These are phyloP conservation scores for Nothobranchius kuhntae DNA, from an alignment of 2,113 vertebrate genomes.

Conservation along the genomic window DNA sequence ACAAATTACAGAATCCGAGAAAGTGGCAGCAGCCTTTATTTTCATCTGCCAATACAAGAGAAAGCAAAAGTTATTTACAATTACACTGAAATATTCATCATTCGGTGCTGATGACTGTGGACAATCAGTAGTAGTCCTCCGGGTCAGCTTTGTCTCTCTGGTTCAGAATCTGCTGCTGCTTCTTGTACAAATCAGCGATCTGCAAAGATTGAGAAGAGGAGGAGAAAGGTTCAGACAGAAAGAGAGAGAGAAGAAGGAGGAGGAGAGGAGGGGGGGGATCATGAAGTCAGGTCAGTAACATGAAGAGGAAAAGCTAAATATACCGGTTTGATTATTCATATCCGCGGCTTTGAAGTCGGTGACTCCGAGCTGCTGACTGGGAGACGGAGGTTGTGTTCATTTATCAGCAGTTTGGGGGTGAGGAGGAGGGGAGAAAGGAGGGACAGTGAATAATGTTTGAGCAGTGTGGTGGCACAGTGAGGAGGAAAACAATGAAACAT, in stretches of 20 bases:
- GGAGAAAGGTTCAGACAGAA: not conserved
- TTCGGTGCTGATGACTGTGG: not conserved
- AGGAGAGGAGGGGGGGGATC: slow-evolving; percentile 20
- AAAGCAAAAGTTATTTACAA: slow-evolving; percentile 70
- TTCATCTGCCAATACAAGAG: slow-evolving; percentile 44
- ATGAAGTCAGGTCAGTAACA: slow-evolving; percentile 52
- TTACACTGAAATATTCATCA: slow-evolving; percentile 35
- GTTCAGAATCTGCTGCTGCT: slow-evolving; percentile 92
- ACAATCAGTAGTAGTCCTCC: slow-evolving; percentile 84
- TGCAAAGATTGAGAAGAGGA: slow-evolving; percentile 49
- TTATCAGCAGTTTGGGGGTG: not conserved
- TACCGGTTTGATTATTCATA: slow-evolving; percentile 64
- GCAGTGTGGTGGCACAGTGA: slow-evolving; percentile 22
- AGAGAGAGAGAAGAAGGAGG: not conserved
- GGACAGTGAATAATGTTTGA: slow-evolving; percentile 39
- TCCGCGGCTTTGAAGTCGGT: slow-evolving; percentile 45
- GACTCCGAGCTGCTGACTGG: slow-evolving; percentile 49
- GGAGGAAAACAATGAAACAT: slow-evolving; percentile 36
- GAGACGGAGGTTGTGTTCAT: slow-evolving; percentile 41
- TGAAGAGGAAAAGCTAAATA: slow-evolving; percentile 56
- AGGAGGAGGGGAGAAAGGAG: slow-evolving; percentile 5
- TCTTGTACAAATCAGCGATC: slow-evolving; percentile 88
- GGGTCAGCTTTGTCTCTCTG: slow-evolving; percentile 79
- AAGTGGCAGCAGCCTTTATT: slow-evolving; percentile 57
- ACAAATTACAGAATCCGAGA: slow-evolving; percentile 25